Conservation (phyloP, 2,113 vertebrate genomes). For the Rhodinocichla rosea region DNA sequence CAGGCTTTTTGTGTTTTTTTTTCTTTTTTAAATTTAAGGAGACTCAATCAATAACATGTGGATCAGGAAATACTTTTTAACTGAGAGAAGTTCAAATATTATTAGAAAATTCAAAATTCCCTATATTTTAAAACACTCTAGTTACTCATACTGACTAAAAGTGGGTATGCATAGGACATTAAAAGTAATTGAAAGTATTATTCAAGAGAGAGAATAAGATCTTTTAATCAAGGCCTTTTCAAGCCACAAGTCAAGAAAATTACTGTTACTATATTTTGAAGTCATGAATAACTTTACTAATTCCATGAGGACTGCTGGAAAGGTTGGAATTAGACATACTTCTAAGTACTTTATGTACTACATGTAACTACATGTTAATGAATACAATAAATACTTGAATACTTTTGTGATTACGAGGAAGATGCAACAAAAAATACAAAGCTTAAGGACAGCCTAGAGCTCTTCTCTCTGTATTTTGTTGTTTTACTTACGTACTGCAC, state of each 20-base stretch:
- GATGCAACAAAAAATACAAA: background rate
- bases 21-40: background rate
- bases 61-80: background rate
- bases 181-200: background rate
- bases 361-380: background rate
- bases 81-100: background rate
- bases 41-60: rapidly evolving
- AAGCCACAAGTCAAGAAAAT: background rate
- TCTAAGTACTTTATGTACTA: background rate
- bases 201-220: background rate
- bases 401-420: background rate
- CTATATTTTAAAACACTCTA: background rate
- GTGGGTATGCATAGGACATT: background rate
- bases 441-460: background rate
- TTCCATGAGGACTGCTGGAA: background rate
- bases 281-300: background rate
- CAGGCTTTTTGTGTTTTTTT: too few relatives aligned
- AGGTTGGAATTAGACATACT: background rate
- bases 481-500: background rate
- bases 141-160: background rate
- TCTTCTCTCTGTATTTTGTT: background rate
- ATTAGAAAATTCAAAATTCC: background rate
- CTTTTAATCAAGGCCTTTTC: background rate
- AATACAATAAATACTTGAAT: background rate
- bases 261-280: background rate